These are phyloP conservation scores for Opisthocomus hoazin DNA, from an alignment of 2,113 vertebrate species.

Conservation along the genomic window DNA sequence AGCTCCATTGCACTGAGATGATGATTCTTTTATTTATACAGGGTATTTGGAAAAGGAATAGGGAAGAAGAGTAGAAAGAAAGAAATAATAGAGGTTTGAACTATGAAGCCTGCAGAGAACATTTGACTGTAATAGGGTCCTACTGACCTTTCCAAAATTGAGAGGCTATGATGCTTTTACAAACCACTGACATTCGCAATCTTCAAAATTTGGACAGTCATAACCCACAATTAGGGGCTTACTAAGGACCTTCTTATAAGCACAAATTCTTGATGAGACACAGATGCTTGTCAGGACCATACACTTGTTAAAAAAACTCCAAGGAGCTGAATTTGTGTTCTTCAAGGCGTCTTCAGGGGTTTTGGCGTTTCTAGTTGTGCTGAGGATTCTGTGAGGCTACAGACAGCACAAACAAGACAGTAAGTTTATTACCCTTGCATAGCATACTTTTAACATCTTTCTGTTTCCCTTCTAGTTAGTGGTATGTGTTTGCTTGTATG, in stretches of 20 bases:
- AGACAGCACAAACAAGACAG: background rate
- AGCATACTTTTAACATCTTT: background rate
- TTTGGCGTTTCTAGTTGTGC: background rate
- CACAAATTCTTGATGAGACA: slow-evolving; percentile 49
- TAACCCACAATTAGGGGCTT: slow-evolving; percentile 41
- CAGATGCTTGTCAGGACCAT: slow-evolving; percentile 33
- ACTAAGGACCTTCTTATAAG: slow-evolving; percentile 10
- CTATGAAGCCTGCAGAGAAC: slow-evolving; percentile 30
- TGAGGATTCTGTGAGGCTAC: background rate
- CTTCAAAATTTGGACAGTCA: slow-evolving; percentile 35
- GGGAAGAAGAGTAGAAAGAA: background rate
- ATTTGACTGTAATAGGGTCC: slow-evolving; percentile 4
- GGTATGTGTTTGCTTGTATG: background rate
- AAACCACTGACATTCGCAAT: slow-evolving; percentile 42
- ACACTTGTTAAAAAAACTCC: background rate
- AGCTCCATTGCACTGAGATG: background rate
- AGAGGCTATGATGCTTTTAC: slow-evolving; percentile 8
- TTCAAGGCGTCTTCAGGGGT: background rate
- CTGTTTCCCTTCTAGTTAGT: background rate
- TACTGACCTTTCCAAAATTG: slow-evolving; percentile 29
- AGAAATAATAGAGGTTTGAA: slow-evolving; percentile 5
- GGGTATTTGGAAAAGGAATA: background rate
- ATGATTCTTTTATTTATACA: background rate
- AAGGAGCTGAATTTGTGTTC: background rate
- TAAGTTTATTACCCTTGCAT: background rate